Percentiles rank a stretch among this genome's conserved stretches.
These are phyloP conservation scores for Pyrocoelia pectoralis DNA, from an alignment of 2,888 invertebrate species.

Conservation along the genomic window DNA sequence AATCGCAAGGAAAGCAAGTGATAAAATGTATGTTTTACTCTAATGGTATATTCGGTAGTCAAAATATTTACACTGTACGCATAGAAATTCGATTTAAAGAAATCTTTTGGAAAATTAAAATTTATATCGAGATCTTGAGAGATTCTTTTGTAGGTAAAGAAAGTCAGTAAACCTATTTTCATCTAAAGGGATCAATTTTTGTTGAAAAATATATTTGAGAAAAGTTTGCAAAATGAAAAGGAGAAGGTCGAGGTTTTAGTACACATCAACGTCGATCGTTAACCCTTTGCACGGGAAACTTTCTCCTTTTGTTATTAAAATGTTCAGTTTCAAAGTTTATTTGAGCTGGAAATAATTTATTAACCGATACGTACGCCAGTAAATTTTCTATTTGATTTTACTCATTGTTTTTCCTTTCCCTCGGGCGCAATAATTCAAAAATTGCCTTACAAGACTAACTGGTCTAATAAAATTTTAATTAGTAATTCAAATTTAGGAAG, in stretches of 20 bases:
- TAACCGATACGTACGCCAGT: not conserved
- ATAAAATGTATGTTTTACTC: slow-evolving; percentile 14
- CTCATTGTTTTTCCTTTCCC: not conserved
- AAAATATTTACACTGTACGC: not conserved
- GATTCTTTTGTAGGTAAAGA: not conserved
- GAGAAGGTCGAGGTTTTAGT: slow-evolving; percentile 13
- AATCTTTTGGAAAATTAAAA: slow-evolving; percentile 3
- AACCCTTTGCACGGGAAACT: not conserved
- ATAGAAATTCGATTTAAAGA: slow-evolving; percentile 6
- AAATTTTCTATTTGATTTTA: not conserved
- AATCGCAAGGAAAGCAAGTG: slow-evolving; percentile 16
- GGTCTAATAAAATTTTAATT: not conserved
- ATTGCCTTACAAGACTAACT: not conserved
- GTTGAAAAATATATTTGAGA: not conserved
- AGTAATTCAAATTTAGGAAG: not conserved
- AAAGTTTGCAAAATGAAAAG: slow-evolving; percentile 1
- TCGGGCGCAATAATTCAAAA: not conserved
- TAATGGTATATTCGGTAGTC: slow-evolving; percentile 3
- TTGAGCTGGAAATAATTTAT: not conserved
- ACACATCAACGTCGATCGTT: slow-evolving; percentile 7
- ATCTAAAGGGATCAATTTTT: too few relatives aligned
- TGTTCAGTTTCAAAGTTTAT: not conserved
- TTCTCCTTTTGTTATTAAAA: slow-evolving; percentile 4
- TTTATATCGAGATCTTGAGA: not conserved
- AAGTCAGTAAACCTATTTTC: not conserved